phyloP scores from a whole-genome alignment of 2,888 invertebrate species.

The Eucera pruinosa region DNA sequence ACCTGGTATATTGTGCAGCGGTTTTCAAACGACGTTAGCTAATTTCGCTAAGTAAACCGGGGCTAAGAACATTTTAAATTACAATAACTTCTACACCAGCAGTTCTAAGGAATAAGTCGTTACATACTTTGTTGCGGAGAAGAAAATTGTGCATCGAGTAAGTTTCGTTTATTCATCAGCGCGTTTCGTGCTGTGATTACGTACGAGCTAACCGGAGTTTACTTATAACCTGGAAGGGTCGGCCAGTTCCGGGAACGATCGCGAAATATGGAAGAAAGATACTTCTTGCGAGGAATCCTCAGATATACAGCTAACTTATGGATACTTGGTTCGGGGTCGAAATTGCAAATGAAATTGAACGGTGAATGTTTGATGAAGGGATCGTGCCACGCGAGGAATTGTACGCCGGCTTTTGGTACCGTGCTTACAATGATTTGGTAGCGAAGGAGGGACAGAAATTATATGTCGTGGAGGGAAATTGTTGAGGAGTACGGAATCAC shows the following conservation, averaged over 20 bases:
- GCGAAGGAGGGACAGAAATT: slow-evolving; percentile 10
- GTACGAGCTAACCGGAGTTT: not conserved
- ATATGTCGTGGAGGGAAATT: not conserved
- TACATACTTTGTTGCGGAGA: too few species aligned
- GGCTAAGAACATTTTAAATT: too few species aligned
- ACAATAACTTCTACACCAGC: too few species aligned
- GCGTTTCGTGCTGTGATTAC: not conserved
- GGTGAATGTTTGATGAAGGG: slow-evolving; percentile 48
- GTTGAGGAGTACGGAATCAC: slow-evolving; percentile 7
- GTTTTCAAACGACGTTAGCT: too few species aligned
- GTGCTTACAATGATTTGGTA: not conserved
- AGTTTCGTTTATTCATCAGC: slow-evolving; percentile 49
- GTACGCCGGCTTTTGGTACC: not conserved
- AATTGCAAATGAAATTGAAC: slow-evolving; percentile 52
- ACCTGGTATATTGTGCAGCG: too few species aligned
- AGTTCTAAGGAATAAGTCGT: too few species aligned
- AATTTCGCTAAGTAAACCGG: too few species aligned
- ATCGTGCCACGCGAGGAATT: not conserved
- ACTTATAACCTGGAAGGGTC: slow-evolving; percentile 11
- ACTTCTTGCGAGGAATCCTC: slow-evolving; percentile 4
- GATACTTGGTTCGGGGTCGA: slow-evolving; percentile 22
- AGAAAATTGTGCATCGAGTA: too few species aligned
- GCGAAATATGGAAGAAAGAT: slow-evolving; percentile 14
- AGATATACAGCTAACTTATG: slow-evolving; percentile 15
- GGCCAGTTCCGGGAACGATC: slow-evolving; percentile 4